Conservation (phyloP, 2,888 invertebrate species). For the Conus canariensis region DNA sequence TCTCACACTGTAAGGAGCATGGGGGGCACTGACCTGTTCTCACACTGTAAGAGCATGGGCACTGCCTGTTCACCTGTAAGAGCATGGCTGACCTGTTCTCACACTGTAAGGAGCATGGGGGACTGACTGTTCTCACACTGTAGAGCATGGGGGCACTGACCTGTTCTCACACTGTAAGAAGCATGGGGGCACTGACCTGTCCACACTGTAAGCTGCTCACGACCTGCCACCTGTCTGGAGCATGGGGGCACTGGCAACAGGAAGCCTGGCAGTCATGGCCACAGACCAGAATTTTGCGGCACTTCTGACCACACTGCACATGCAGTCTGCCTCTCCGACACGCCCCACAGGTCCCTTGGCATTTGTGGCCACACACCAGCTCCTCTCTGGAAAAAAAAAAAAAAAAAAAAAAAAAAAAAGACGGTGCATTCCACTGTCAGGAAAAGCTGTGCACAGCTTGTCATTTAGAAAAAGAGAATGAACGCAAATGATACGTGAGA, state of each 20-base stretch:
- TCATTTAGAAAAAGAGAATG: too few species aligned
- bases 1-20: background rate
- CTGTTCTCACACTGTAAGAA: too few species aligned
- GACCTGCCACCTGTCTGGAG: slow-evolving; percentile 78
- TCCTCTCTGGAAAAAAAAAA: slow-evolving; percentile 64
- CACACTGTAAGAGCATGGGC: too few species aligned
- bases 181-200: too few species aligned
- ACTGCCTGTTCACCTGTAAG: too few species aligned
- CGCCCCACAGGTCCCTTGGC: slow-evolving; percentile 77
- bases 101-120: too few species aligned
- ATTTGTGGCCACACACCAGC: slow-evolving; percentile 65
- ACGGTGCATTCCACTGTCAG: background rate
- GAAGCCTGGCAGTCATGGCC: slow-evolving; percentile 80
- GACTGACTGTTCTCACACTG: too few species aligned
- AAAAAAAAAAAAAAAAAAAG: background rate
- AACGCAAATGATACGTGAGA: background rate
- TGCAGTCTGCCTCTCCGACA: slow-evolving; percentile 84
- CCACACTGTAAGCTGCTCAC: slow-evolving; percentile 61
- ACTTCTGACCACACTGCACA: slow-evolving; percentile 78
- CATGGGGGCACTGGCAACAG: slow-evolving; percentile 65
- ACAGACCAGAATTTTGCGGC: slow-evolving; percentile 77
- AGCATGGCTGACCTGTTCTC: too few species aligned
- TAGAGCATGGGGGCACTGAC: too few species aligned
- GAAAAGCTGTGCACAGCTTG: too few species aligned
- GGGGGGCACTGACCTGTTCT: slow-evolving; percentile 61